A percentile compares a stretch with the other conserved stretches of the same genome.
These are phyloP conservation scores for Limosa lapponica DNA, from an alignment of 2,797 vertebrate species.

Conservation along the genomic window DNA sequence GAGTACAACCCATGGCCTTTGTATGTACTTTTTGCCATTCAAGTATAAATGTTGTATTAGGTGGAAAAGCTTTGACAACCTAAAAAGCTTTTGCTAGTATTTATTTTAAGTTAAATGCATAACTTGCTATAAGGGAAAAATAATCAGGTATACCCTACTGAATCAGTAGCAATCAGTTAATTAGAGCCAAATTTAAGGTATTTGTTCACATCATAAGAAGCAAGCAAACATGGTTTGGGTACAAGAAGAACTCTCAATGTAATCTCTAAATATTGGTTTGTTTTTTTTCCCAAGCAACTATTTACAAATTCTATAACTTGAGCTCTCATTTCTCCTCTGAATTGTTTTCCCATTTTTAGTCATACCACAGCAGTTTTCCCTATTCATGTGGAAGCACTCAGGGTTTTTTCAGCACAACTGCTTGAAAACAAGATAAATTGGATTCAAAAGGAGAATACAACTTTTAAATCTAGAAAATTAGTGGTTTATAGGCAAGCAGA, in stretches of 20 bases:
- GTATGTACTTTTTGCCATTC: background rate
- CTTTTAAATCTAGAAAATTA: slow-evolving; percentile 1
- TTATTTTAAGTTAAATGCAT: background rate
- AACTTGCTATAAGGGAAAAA: background rate
- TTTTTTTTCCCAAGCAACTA: background rate
- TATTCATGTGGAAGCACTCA: background rate
- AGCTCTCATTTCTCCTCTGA: slow-evolving; percentile 20
- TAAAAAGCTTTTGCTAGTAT: background rate
- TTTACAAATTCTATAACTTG: slow-evolving; percentile 16
- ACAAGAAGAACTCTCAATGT: background rate
- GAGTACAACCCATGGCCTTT: background rate
- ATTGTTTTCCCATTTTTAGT: slow-evolving; percentile 30
- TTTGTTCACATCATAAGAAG: background rate
- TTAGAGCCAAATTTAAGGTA: background rate
- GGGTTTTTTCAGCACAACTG: background rate
- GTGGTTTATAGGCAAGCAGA: background rate
- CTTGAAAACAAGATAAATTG: slow-evolving; percentile 12
- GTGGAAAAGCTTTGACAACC: background rate
- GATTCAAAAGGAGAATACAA: background rate
- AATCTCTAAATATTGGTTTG: background rate
- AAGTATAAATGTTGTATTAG: background rate
- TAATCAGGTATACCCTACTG: background rate
- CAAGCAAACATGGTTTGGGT: background rate
- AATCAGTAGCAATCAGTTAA: background rate
- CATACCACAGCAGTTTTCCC: background rate